phyloP scores from a whole-genome alignment of 2,888 invertebrate species.

The Megastigmus dorsalis region DNA sequence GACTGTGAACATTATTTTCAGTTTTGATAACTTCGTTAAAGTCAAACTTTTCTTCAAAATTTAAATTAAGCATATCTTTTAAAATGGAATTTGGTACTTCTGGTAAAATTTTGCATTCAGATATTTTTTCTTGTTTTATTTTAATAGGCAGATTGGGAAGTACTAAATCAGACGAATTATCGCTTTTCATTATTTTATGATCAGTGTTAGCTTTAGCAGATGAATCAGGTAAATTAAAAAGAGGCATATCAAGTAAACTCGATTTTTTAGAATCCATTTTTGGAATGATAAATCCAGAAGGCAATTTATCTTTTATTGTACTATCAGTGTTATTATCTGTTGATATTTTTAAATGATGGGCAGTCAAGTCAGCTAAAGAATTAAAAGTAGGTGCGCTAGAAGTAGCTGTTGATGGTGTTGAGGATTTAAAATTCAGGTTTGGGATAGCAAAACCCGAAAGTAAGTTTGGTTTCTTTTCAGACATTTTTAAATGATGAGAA shows the following conservation, averaged over 20 bases:
- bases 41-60: constrained; percentile 42
- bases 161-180: constrained; percentile 57
- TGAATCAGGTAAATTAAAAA: constrained; percentile 39
- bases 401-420: not conserved
- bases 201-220: too few relatives aligned
- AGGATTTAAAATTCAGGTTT: constrained; percentile 49
- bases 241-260: not conserved
- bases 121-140: constrained; percentile 32
- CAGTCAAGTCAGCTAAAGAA: constrained; percentile 44
- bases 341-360: constrained; percentile 47
- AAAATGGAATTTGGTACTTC: not conserved
- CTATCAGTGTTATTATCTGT: not conserved
- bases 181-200: constrained; percentile 29
- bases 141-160: constrained; percentile 61
- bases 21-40: constrained; percentile 1
- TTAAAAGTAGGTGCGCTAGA: not conserved
- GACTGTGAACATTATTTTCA: not conserved
- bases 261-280: constrained; percentile 4
- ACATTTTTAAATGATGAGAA: constrained; percentile 64
- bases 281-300: constrained; percentile 12
- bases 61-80: constrained; percentile 56
- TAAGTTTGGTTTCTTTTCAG: constrained; percentile 32
- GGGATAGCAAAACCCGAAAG: constrained; percentile 53
- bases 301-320: not conserved
- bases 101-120: not conserved